Conservation (phyloP, 2,113 vertebrate species). For the Elaphurus davidianus region DNA sequence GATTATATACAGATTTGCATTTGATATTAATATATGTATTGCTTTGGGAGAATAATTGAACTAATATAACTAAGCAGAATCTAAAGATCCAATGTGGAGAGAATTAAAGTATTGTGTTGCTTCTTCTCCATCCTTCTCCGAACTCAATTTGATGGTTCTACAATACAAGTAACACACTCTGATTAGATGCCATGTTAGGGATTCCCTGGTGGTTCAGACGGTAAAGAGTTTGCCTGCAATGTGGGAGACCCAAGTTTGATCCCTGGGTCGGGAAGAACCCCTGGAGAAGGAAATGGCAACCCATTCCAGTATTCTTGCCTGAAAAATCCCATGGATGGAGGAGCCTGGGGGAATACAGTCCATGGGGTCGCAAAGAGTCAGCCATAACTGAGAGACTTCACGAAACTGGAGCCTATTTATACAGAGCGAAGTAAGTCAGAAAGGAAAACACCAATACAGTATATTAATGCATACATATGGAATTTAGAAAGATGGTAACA, state of each 20-base stretch:
- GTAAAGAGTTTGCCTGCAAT: neutral
- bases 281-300: neutral
- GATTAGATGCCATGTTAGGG: neutral
- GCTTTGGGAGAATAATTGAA: neutral
- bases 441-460: neutral
- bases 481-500: neutral
- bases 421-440: neutral
- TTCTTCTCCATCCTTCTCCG: neutral
- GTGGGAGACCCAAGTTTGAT: neutral
- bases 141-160: neutral
- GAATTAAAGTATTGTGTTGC: neutral
- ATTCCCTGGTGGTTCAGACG: neutral
- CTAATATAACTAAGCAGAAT: neutral
- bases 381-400: neutral
- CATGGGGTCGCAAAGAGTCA: neutral
- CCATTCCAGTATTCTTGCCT: neutral
- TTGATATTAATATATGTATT: neutral
- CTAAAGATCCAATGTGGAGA: neutral
- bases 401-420: neutral
- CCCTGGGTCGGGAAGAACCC: neutral
- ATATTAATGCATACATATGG: neutral
- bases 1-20: neutral
- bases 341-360: neutral
- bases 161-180: neutral
- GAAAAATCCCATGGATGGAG: neutral